Evolutionary conservation across 2,113 vertebrate species (phyloP).

Genomic region (Miniopterus natalensis): DNA sequence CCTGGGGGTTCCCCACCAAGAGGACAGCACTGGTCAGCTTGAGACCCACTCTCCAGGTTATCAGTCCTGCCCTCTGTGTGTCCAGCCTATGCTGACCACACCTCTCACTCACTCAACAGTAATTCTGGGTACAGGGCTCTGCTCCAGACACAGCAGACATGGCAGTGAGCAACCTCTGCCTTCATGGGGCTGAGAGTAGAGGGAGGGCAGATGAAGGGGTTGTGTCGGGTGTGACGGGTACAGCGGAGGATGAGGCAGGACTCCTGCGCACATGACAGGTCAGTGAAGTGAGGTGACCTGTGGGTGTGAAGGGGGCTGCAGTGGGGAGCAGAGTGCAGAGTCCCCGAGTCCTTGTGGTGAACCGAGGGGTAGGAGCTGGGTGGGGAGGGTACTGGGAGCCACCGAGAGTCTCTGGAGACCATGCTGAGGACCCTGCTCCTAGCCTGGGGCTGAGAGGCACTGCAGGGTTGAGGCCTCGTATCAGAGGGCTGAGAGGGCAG

Average conservation of each 20-base stretch:
- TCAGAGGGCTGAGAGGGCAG: not conserved
- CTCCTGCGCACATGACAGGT: not conserved
- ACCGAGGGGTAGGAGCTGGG: not conserved
- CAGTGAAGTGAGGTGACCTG: not conserved
- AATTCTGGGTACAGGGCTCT: not conserved
- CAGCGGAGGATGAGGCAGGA: not conserved
- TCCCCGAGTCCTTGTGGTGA: not conserved
- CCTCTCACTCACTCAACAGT: not conserved
- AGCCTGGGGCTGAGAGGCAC: not conserved
- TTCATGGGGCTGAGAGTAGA: not conserved
- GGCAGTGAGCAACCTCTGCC: not conserved
- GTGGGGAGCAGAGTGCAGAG: not conserved
- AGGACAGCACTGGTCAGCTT: not conserved
- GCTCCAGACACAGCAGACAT: not conserved
- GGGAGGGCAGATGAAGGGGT: not conserved
- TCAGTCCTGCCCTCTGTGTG: not conserved
- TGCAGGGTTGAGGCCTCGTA: not conserved
- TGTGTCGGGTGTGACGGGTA: not conserved
- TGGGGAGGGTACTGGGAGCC: not conserved
- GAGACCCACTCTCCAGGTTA: rapidly evolving
- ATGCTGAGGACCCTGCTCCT: not conserved
- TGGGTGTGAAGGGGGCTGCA: not conserved
- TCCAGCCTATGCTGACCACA: not conserved
- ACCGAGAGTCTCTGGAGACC: not conserved
- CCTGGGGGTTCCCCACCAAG: not conserved